phyloP scores from a whole-genome alignment of 2,888 invertebrate species.

The Zaprionus obscuricornis region DNA sequence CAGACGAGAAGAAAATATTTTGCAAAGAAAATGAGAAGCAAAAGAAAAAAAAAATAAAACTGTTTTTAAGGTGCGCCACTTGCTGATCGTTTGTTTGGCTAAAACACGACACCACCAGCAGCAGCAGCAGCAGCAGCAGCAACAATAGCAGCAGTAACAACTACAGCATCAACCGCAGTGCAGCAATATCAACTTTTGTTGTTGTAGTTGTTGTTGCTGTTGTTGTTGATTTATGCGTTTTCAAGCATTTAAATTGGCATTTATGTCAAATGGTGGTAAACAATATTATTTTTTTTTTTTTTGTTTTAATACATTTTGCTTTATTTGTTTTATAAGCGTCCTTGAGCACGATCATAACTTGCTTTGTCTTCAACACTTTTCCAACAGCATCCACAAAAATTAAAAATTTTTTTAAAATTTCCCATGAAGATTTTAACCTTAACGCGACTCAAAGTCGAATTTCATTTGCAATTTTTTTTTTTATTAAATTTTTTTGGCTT shows the following conservation, averaged over 20 bases:
- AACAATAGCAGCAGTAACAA: slow-evolving; percentile 7
- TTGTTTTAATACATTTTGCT: slow-evolving; percentile 76
- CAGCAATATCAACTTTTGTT: slow-evolving; percentile 8
- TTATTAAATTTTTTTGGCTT: no score
- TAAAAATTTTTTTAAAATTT: no score
- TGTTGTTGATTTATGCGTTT: slow-evolving; percentile 77
- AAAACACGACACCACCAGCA: slow-evolving; percentile 58
- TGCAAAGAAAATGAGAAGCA: slow-evolving; percentile 23
- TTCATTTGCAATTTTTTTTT: no score
- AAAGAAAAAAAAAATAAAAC: slow-evolving; percentile 14
- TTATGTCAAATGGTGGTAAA: slow-evolving; percentile 74
- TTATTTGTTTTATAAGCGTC: slow-evolving; percentile 74
- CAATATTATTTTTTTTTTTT: slow-evolving; percentile 62
- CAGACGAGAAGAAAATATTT: slow-evolving; percentile 29
- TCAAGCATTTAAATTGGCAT: slow-evolving; percentile 80
- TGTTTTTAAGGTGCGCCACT: slow-evolving; percentile 74
- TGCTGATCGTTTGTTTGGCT: slow-evolving; percentile 71
- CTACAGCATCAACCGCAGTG: slow-evolving; percentile 16
- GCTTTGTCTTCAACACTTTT: slow-evolving; percentile 69
- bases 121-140: slow-evolving; percentile 16
- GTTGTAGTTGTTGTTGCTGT: no score
- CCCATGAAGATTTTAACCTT: no score
- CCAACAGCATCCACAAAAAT: slow-evolving; percentile 54
- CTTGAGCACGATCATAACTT: slow-evolving; percentile 60
- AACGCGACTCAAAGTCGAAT: no score